Base-by-base conservation (phyloP, 2,113 vertebrate species). In the Camelus dromedarius region DNA sequence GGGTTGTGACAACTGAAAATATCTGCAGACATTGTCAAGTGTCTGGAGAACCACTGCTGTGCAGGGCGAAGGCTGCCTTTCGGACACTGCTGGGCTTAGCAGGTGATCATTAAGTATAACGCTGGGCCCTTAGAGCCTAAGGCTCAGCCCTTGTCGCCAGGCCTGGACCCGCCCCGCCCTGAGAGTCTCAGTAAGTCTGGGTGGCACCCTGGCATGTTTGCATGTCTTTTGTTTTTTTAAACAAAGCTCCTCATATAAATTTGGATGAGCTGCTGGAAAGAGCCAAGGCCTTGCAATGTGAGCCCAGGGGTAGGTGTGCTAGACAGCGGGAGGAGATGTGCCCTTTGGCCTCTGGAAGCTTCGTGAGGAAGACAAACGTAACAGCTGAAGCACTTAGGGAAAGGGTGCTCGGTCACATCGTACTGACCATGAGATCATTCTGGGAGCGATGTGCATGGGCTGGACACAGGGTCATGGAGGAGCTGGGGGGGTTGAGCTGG, bases 371-470 rank as follows among this genome's bases (percentile, higher is more conserved):
- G 83, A 75, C 22, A 67, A 2, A 54, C 32, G 20, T 42, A 9
- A 30, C 4, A 14, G 6, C 52, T 0, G 70, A 52, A 52, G 48
- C 86, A 26, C 20, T 69, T 76, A 50, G 38, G 7, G 12, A 50
- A 10, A 14, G 14, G 76, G 7, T 28, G 16, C 13, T 50, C 6
- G 4, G 3, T 48, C 42, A 13, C 3, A 0, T 24, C 7, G 38
- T 6, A 46, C 52, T 69, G 75, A 18, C 15, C 1, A 0, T n/a
- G 50, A 70, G 54, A 38, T 4, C 10, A 42, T 70, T 50, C 30
- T 0, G 60, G 6, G 38, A 38, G 58, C 28, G 48, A 5, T 28
- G 38, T 42, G 7, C 1, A 1, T 4, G 2, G 13, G n/a, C 18
- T 69, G 46, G n/a, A n/a, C 24, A 32, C 28, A 42, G 66, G 9